Base-by-base conservation (phyloP, 2,113 vertebrate genomes). In the Trichomycterus rosablanca region DNA sequence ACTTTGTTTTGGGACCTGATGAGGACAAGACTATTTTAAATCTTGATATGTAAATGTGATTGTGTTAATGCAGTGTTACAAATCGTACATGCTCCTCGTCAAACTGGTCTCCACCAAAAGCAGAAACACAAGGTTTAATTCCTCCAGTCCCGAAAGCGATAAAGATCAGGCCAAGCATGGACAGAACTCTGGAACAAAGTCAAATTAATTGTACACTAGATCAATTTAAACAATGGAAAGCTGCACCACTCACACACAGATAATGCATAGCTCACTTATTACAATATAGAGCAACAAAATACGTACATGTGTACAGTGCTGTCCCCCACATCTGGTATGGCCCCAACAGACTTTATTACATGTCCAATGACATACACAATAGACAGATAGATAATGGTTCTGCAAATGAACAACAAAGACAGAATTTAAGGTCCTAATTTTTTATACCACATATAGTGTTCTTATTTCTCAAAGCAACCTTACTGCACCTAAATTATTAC, bases 41-140 rank as follows among this genome's bases (percentile, higher is more conserved):
- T n/a, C n/a, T n/a, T n/a, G n/a, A n/a, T n/a, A 30, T 30, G 3
- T 7, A 30, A 30, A 7, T 30, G 26, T 30, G 26, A 3, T 30
- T 4, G 26, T 30, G 26, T 23, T 16, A 22, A 16, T 4, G 20
- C 8, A 42, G n/a, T 44, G 42, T 34, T 18, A 34, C 43, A 18
- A 53, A 8, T 62, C 94, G 92, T 85, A 99, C 96, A 64, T 95
- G 82, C 16, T 93, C 83, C 54, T 95, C 90, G 12, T 93, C 91
- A 86, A 99, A 99, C 76, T 99, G 96, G 77, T 99, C 96, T 67
- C 96, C 96, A 74, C 96, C 96, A 60, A 99, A 98, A 2, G 96
- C 96, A 45, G 95, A 83, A 54, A 98, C 95, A 2, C 96, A 99
- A 19, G 96, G 96, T 79, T 99, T 99, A 83, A 98, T 99, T 23